A percentile compares a stretch with the other conserved stretches of the same genome.
These are phyloP conservation scores for Mesochorus sp. DNA, from an alignment of 2,888 invertebrate species.

Conservation along the genomic window DNA sequence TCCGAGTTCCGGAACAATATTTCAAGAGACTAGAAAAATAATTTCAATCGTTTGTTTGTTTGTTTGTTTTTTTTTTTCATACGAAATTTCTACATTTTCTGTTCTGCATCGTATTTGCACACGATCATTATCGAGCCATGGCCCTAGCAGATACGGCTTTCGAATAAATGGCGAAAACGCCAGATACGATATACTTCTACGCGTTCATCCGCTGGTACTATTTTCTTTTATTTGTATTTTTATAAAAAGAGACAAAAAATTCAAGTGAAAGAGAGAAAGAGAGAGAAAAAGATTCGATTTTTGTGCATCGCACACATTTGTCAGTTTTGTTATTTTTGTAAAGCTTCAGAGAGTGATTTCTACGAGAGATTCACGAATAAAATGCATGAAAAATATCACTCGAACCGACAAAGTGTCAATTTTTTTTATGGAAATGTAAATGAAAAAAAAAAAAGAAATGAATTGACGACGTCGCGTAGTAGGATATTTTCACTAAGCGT, in stretches of 20 bases:
- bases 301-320: slow-evolving; percentile 60
- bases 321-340: slow-evolving; percentile 12
- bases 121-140: slow-evolving; percentile 42
- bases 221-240: neutral
- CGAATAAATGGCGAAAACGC: slow-evolving; percentile 26
- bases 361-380: slow-evolving; percentile 16
- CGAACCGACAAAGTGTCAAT: slow-evolving; percentile 23
- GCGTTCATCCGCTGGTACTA: slow-evolving; percentile 29
- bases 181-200: slow-evolving; percentile 4
- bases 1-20: slow-evolving; percentile 15
- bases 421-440: neutral
- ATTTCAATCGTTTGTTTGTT: slow-evolving; percentile 54
- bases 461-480: slow-evolving; percentile 40
- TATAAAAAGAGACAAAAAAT: slow-evolving; percentile 14
- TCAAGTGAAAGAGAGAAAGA: neutral
- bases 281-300: slow-evolving; percentile 13
- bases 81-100: slow-evolving; percentile 21
- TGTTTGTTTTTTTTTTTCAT: too few species aligned
- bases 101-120: neutral
- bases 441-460: slow-evolving; percentile 4
- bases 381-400: slow-evolving; percentile 46
- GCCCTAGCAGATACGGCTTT: slow-evolving; percentile 17
- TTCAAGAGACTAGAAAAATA: slow-evolving; percentile 62
- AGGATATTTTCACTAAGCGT: slow-evolving; percentile 9
- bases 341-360: slow-evolving; percentile 13